These are phyloP conservation scores for Platanista minor DNA, from an alignment of 2,113 vertebrate species.

Conservation along the genomic window DNA sequence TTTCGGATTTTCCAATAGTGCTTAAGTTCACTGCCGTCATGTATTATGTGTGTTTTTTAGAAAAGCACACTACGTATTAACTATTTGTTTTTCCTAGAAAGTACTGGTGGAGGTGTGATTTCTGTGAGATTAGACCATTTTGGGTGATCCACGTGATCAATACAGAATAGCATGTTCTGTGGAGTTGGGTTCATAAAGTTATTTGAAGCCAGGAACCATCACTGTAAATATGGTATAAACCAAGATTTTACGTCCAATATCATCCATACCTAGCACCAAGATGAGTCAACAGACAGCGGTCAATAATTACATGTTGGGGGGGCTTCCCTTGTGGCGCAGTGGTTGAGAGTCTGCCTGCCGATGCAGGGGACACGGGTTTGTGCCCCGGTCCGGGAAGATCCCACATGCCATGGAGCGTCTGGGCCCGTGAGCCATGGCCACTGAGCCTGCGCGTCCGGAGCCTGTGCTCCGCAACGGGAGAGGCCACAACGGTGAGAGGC, in stretches of 20 bases:
- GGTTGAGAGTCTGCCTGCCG: too few relatives aligned
- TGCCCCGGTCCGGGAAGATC: too few relatives aligned
- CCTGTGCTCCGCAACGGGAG: too few relatives aligned
- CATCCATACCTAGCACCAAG: background rate
- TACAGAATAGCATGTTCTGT: background rate
- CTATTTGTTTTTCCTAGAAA: slow-evolving; percentile 66
- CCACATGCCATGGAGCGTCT: too few relatives aligned
- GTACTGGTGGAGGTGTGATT: background rate
- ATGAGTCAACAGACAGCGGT: background rate
- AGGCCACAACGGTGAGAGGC: too few relatives aligned
- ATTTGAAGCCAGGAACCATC: background rate
- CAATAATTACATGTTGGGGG: background rate
- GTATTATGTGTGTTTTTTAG: background rate
- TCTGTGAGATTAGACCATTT: background rate
- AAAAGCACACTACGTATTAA: background rate
- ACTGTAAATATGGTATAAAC: background rate
- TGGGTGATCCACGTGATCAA: background rate
- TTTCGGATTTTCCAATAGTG: background rate
- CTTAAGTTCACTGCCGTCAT: slow-evolving; percentile 3
- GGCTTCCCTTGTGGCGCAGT: too few relatives aligned
- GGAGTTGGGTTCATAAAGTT: background rate
- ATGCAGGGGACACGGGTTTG: too few relatives aligned
- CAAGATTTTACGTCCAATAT: background rate
- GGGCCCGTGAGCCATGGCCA: too few relatives aligned
- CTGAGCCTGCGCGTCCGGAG: too few relatives aligned